These are phyloP conservation scores for Acanthurus tractus DNA, from an alignment of 2,797 vertebrate species.

Conservation along the genomic window DNA sequence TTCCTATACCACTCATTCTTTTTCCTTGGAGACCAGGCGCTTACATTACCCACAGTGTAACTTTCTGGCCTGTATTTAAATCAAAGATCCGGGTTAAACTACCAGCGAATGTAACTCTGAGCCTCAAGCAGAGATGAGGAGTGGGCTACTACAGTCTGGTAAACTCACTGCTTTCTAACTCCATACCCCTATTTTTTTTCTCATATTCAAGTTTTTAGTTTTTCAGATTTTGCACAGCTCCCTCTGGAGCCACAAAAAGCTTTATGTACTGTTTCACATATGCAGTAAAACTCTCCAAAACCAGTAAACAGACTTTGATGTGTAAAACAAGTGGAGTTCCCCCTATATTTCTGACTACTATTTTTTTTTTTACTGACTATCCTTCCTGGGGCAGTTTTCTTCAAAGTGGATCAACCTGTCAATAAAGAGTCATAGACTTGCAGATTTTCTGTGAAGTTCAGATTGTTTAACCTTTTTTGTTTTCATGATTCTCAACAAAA, in stretches of 20 bases:
- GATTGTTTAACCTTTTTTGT: neutral
- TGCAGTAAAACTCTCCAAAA: neutral
- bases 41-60: neutral
- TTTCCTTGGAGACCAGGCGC: neutral
- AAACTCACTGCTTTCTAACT: neutral
- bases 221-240: neutral
- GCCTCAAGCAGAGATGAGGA: neutral
- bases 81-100: neutral
- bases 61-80: neutral
- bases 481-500: neutral
- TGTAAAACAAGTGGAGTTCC: neutral
- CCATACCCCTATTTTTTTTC: neutral
- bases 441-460: neutral
- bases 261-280: neutral
- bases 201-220: neutral
- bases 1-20: neutral
- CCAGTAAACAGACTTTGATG: slow-evolving; percentile 22
- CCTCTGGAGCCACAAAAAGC: slow-evolving; percentile 3
- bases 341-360: neutral
- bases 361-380: neutral
- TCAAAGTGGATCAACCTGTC: neutral
- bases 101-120: neutral
- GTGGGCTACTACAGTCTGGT: neutral
- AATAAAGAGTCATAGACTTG: neutral
- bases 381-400: neutral